Conservation (phyloP, 35 echinoderm and acorn worm genomes). For the Ophiothrix spiculata region DNA sequence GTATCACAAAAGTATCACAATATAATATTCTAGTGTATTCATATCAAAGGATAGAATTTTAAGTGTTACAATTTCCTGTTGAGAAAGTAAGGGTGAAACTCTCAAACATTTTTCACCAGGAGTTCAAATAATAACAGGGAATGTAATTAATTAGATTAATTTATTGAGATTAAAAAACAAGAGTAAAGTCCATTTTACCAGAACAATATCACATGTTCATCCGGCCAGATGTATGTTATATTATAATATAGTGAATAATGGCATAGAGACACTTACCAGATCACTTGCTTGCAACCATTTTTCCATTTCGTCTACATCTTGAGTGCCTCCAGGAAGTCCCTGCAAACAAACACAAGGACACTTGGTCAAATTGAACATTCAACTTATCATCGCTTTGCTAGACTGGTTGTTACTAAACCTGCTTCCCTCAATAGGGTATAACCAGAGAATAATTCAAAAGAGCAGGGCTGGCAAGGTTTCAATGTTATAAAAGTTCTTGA, state of each 20-base stretch:
- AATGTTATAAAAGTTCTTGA: background rate
- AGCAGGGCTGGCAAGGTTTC: background rate
- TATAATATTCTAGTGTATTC: too few species aligned
- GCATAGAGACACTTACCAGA: conserved; percentile 55
- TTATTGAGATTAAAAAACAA: too few species aligned
- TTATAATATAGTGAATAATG: background rate
- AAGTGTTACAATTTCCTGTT: too few species aligned
- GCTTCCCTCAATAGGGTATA: background rate
- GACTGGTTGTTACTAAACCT: too few species aligned
- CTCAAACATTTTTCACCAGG: too few species aligned
- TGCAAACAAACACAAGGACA: conserved; percentile 25
- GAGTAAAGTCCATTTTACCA: too few species aligned
- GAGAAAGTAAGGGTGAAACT: too few species aligned
- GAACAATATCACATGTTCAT: too few species aligned
- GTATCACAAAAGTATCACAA: too few species aligned
- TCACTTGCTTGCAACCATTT: conserved; percentile 90
- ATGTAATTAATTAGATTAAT: too few species aligned
- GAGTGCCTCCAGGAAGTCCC: conserved; percentile 20
- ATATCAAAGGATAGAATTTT: too few species aligned
- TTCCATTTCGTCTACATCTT: conserved; percentile 74
- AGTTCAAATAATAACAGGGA: too few species aligned
- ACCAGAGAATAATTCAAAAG: background rate
- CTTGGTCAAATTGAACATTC: background rate
- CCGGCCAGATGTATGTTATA: background rate
- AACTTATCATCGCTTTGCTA: background rate